Conservation (phyloP, 2,113 vertebrate species). For the Romanogobio albipinnatus region DNA sequence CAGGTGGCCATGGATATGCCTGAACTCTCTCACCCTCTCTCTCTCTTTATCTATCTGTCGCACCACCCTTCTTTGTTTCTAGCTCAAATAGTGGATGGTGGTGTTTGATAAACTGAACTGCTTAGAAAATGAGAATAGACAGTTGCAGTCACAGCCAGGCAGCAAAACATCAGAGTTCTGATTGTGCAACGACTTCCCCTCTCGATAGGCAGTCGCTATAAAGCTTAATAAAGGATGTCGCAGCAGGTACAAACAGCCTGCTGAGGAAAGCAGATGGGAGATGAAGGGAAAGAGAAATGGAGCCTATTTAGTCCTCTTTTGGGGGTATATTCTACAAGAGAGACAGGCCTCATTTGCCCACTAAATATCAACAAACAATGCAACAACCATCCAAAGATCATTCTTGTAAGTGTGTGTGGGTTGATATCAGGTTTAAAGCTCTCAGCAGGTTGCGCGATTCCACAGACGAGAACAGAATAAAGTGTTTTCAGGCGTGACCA, state of each 20-base stretch:
- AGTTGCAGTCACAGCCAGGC: constrained; percentile 27
- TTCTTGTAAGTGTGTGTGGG: constrained; percentile 3
- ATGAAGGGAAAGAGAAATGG: not conserved
- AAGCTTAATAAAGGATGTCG: constrained; percentile 38
- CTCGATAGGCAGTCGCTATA: not conserved
- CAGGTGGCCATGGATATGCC: constrained; percentile 44
- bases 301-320: not conserved
- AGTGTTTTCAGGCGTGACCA: not conserved
- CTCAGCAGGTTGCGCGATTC: constrained; percentile 26
- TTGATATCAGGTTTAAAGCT: constrained; percentile 33
- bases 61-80: constrained; percentile 15
- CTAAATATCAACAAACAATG: constrained; percentile 44
- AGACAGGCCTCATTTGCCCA: constrained; percentile 5
- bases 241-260: constrained; percentile 33
- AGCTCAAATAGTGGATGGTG: constrained; percentile 7
- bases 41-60: not conserved
- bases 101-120: constrained; percentile 24
- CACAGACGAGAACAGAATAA: constrained; percentile 15
- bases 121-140: constrained; percentile 41
- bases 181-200: constrained; percentile 17
- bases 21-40: constrained; percentile 37
- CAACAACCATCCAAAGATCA: constrained; percentile 11
- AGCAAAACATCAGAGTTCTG: constrained; percentile 37
- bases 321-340: constrained; percentile 15
- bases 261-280: constrained; percentile 22